Evolutionary conservation across 2,113 vertebrate genomes (phyloP), one percentile per base, ranked within the genome.

Genomic region (Crotophaga sulcirostris): DNA sequence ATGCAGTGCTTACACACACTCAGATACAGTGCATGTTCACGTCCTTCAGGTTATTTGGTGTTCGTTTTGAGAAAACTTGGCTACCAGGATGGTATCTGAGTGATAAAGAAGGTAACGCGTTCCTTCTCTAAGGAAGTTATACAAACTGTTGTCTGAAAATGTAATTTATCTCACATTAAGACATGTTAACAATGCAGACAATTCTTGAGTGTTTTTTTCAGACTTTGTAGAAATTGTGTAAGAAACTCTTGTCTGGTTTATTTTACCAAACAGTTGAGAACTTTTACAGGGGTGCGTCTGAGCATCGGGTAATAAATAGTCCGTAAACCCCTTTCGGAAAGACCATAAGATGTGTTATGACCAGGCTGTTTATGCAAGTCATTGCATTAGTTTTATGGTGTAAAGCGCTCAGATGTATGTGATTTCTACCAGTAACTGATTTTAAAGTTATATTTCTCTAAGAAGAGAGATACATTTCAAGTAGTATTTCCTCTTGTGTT

Each of bases 391-490:
- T 29, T 44, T 44, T 36, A 6, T 31, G 44, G 36, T 11, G 51
- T 31, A 33, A 60, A 80, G n/a, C 36, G 3, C 28, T 63, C 3
- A 1, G 5, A 1, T 28, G 1, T 6, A 1, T 0, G 3, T 34
- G 52, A 42, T 28, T 47, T 33, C 19, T 44, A 14, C 40, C 3
- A 0, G 11, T 44, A 49, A 69, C 34, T 44, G 59, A 34, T 60
- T 49, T 74, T 15, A 5, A 33, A 38, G 49, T 58, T 47, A 2
- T 10, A 10, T 52, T 77, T 85, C 33, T 23, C 47, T 36, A 8
- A 73, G 45, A 45, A 40, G n/a, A 44, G 42, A 66, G 70, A 16
- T 6, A 12, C 0, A 2, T 40, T 89, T n/a, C 20, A 31, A 4
- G 44, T 14, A 8, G 4, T 20, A n/a, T 54, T 74, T 69, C 62